These are phyloP conservation scores for Saguinus imperator DNA, from an alignment of 2,113 vertebrate genomes.

Conservation along the genomic window DNA sequence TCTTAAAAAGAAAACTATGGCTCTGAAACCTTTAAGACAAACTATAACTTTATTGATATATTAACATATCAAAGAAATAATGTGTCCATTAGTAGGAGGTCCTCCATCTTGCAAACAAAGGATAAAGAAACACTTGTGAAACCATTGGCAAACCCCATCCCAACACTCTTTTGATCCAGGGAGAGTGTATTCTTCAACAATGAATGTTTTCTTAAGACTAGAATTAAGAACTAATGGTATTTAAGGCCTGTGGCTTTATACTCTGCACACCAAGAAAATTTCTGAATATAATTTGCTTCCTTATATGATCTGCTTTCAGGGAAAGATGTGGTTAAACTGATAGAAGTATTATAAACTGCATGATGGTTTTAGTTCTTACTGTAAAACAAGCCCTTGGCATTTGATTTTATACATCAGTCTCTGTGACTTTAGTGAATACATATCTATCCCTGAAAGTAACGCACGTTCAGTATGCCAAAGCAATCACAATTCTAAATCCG, in stretches of 20 bases:
- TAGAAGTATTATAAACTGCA: background rate
- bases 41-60: background rate
- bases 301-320: background rate
- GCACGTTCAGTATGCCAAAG: background rate
- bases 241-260: background rate
- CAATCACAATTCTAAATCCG: background rate
- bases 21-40: background rate
- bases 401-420: background rate
- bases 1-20: background rate
- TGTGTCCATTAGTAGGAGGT: background rate
- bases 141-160: background rate
- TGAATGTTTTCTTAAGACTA: background rate
- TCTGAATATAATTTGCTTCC: background rate
- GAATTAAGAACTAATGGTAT: background rate
- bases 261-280: background rate
- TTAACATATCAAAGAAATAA: background rate
- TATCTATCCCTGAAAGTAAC: background rate
- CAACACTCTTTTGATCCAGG: background rate
- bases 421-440: background rate
- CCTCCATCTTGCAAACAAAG: background rate
- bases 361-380: background rate
- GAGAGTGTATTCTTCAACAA: background rate
- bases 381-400: background rate
- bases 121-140: background rate
- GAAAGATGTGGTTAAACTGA: background rate